Base-by-base conservation (phyloP, 2,888 invertebrate species). In the Spodoptera littoralis region DNA sequence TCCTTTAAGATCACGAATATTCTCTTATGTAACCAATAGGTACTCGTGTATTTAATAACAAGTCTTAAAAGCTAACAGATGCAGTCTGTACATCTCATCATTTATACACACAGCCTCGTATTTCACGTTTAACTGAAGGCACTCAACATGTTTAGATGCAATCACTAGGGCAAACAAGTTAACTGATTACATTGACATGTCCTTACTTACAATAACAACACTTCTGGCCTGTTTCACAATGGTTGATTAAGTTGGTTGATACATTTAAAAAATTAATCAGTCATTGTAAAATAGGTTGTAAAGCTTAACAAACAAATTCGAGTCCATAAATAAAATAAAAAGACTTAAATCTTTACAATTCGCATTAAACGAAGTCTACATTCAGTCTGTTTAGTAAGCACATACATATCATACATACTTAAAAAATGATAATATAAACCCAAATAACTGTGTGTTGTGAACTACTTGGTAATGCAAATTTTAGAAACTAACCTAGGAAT, bases 51-150 rank as follows among this genome's bases (percentile, higher is more conserved):
- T 46, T 45, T 13, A 8, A 41, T 55, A 22, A 18, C 11, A 11
- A 52, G 2, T 42, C 30, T 42, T 50, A 46, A 46, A 44, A 61
- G 22, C 9, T 45, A 36, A 27, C 45, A 47, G 24, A 60, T 8
- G 41, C 22, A 12, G 13, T 43, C 36, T 57, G 48, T 51, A 58
- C 43, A 1, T 11, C 12, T 55, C 22, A 46, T 13, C 50, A 44
- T 55, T 49, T 18, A 62, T 22, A 47, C 56, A 73, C 70, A 72
- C 60, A 74, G 60, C 43, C 52, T 57, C 36, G n/a, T 64, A 46
- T 51, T 73, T 43, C 46, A 45, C 43, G 13, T 56, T 53, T 46
- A 30, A 22, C 11, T 47, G 12, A 44, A 42, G 50, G 30, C 43
- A 56, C 50, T 54, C 27, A 47, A 41, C 43, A 51, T 48, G n/a